phyloP scores from a whole-genome alignment of 2,888 invertebrate species.

The Callinectes sapidus region DNA sequence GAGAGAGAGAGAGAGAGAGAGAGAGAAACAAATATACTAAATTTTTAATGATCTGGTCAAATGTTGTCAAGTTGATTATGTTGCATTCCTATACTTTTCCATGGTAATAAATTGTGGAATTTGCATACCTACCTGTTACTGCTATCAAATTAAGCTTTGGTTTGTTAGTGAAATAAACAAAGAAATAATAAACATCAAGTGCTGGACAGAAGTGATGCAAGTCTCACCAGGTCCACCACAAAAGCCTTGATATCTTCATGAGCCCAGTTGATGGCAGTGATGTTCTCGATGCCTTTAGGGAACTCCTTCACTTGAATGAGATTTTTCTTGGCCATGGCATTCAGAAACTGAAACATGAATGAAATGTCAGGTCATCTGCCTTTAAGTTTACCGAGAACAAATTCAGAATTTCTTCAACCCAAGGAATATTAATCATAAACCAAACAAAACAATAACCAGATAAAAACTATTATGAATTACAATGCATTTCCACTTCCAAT shows the following conservation, averaged over 20 bases:
- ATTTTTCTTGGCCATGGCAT: slow-evolving; percentile 83
- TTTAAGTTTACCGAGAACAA: not conserved
- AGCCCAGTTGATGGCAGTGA: slow-evolving; percentile 80
- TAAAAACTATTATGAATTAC: not conserved
- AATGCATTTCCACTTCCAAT: not conserved
- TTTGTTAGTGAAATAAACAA: too few relatives aligned
- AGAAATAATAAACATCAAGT: too few relatives aligned
- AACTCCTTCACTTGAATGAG: slow-evolving; percentile 76
- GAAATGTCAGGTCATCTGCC: not conserved
- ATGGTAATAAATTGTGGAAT: too few relatives aligned
- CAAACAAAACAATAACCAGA: not conserved
- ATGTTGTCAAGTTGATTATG: not conserved
- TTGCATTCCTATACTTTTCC: too few relatives aligned
- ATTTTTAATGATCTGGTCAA: not conserved
- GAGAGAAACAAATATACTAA: too few relatives aligned
- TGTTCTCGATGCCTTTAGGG: slow-evolving; percentile 88
- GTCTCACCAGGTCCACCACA: slow-evolving; percentile 72
- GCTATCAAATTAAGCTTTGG: too few relatives aligned
- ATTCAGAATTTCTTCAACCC: not conserved
- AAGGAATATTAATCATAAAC: not conserved
- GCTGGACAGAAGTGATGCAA: not conserved
- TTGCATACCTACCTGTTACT: too few relatives aligned
- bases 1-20: too few relatives aligned
- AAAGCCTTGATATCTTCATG: slow-evolving; percentile 75
- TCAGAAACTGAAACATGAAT: slow-evolving; percentile 81